Evolutionary conservation across 1,140 invertebrate species (phyloP).

Genomic region (Drosophila obscura): DNA sequence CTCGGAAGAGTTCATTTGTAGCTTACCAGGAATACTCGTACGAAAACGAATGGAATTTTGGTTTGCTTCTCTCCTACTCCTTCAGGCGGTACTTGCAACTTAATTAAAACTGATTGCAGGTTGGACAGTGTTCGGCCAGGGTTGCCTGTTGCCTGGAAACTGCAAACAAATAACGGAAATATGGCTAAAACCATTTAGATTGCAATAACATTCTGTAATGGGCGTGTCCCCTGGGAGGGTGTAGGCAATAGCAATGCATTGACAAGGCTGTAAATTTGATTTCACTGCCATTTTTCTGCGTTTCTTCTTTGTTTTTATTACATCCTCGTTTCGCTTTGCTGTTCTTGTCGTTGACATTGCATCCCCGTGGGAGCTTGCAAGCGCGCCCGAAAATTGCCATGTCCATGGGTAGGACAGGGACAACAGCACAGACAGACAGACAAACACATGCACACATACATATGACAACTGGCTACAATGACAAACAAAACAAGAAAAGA

Average conservation of each 20-base stretch:
- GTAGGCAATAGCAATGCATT: constrained; percentile 1
- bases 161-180: constrained; percentile 26
- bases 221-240: constrained; percentile 19
- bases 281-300: constrained; percentile 59
- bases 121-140: not conserved
- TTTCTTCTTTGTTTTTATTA: constrained; percentile 49
- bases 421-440: constrained; percentile 5
- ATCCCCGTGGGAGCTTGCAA: constrained; percentile 71
- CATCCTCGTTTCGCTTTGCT: constrained; percentile 46
- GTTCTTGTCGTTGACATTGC: constrained; percentile 67
- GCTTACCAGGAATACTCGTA: constrained; percentile 44
- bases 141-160: constrained; percentile 5
- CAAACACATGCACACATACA: constrained; percentile 9
- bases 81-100: constrained; percentile 37
- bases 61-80: constrained; percentile 14
- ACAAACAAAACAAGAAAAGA: constrained; percentile 34
- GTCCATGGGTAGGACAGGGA: constrained; percentile 25
- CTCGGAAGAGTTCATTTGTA: constrained; percentile 76
- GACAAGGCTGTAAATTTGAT: constrained; percentile 62
- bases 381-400: constrained; percentile 49
- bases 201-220: constrained; percentile 74
- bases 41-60: constrained; percentile 52
- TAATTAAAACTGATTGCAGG: constrained; percentile 50
- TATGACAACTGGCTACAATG: constrained; percentile 7
- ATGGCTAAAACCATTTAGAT: constrained; percentile 31